Evolutionary conservation across 2,113 vertebrate genomes (phyloP).

Genomic region (Bufo gargarizans): DNA sequence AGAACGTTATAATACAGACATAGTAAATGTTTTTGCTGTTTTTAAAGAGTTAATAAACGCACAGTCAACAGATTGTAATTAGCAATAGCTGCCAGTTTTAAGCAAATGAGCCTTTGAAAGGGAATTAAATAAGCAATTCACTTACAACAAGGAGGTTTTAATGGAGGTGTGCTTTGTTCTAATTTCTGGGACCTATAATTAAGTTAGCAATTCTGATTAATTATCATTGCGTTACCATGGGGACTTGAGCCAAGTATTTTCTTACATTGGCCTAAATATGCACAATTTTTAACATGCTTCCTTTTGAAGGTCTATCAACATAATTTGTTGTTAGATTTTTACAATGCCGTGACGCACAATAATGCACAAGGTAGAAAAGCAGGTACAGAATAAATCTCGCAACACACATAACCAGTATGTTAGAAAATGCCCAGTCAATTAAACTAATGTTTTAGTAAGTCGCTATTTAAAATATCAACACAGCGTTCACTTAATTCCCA

Average conservation of each 20-base stretch:
- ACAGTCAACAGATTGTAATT: conserved; percentile 26
- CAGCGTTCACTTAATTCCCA: neutral
- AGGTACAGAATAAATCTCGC: neutral
- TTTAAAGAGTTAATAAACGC: conserved; percentile 29
- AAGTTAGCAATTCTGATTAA: conserved; percentile 53
- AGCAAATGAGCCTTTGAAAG: conserved; percentile 53
- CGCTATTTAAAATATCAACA: neutral
- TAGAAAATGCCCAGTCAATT: neutral
- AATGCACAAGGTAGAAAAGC: neutral
- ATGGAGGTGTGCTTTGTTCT: conserved; percentile 54
- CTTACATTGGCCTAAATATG: conserved; percentile 17
- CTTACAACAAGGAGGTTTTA: conserved; percentile 54
- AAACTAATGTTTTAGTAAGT: neutral
- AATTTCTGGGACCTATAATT: conserved; percentile 52
- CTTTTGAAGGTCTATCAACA: neutral
- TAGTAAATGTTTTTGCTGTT: neutral
- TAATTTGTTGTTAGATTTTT: neutral
- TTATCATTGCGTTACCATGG: conserved; percentile 51
- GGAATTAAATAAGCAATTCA: conserved; percentile 55
- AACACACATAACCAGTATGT: neutral
- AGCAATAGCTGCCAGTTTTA: conserved; percentile 38
- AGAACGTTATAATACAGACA: neutral
- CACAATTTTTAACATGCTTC: neutral
- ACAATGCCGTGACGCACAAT: neutral
- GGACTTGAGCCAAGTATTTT: conserved; percentile 32